phyloP scores from a whole-genome alignment of 2,888 invertebrate species.

The Griposia aprilina region DNA sequence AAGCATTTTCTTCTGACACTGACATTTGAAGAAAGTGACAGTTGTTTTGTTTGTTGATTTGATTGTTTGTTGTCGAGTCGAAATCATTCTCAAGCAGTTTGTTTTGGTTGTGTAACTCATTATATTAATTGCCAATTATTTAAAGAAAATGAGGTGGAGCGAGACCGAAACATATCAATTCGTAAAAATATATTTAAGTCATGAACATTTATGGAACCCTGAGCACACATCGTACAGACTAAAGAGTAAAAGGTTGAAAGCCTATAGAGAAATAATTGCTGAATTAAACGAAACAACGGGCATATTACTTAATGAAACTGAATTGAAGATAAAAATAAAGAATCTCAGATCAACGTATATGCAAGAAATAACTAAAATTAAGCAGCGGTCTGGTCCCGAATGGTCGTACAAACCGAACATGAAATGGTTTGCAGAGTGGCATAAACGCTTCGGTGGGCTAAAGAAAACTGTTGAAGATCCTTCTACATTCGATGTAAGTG shows the following conservation, averaged over 20 bases:
- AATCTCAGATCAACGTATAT: slow-evolving; percentile 80
- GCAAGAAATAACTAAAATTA: slow-evolving; percentile 81
- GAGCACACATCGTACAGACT: slow-evolving; percentile 80
- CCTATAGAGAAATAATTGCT: slow-evolving; percentile 76
- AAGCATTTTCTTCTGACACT: slow-evolving; percentile 22
- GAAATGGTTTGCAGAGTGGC: slow-evolving; percentile 82
- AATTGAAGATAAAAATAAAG: slow-evolving; percentile 80
- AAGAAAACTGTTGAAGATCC: slow-evolving; percentile 64
- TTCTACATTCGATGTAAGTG: slow-evolving; percentile 65
- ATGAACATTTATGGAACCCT: slow-evolving; percentile 85
- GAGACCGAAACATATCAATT: slow-evolving; percentile 85
- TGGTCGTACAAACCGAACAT: slow-evolving; percentile 77
- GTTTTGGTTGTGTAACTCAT: slow-evolving; percentile 35
- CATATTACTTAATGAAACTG: slow-evolving; percentile 75
- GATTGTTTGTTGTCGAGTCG: background rate
- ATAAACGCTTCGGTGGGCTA: slow-evolving; percentile 68
- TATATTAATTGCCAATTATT: background rate
- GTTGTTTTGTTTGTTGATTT: slow-evolving; percentile 41
- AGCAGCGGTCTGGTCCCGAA: slow-evolving; percentile 72
- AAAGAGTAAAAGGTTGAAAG: slow-evolving; percentile 76
- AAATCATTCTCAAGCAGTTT: background rate
- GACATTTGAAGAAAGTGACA: slow-evolving; percentile 29
- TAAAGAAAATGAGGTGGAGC: slow-evolving; percentile 81
- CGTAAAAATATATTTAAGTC: slow-evolving; percentile 84
- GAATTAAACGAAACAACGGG: slow-evolving; percentile 78